phyloP scores from a whole-genome alignment of 2,888 invertebrate species.

The Diarsia mendica region DNA sequence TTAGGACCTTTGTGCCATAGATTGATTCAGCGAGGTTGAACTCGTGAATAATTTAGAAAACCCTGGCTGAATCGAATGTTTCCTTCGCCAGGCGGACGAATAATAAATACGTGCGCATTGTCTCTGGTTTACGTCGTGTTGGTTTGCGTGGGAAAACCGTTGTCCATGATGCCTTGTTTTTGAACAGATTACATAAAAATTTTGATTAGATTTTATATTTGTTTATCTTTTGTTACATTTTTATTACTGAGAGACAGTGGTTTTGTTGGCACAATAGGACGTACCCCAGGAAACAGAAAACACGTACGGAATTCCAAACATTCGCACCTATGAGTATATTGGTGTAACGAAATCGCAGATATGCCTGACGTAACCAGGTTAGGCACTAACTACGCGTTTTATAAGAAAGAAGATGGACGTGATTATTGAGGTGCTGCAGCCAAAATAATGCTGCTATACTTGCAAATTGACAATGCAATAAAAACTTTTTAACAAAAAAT shows the following conservation, averaged over 20 bases:
- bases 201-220: conserved; percentile 30
- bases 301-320: neutral
- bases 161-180: conserved; percentile 55
- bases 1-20: conserved; percentile 71
- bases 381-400: no score
- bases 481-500: no score
- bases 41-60: conserved; percentile 78
- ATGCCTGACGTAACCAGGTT: no score
- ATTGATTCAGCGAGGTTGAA: conserved; percentile 80
- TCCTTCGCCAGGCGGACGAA: conserved; percentile 74
- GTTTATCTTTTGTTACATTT: conserved; percentile 20
- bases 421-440: neutral
- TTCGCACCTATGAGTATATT: neutral
- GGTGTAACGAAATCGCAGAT: no score
- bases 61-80: conserved; percentile 69
- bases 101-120: conserved; percentile 75
- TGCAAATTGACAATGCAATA: no score
- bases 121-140: conserved; percentile 62
- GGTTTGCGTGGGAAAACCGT: conserved; percentile 60
- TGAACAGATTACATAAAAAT: conserved; percentile 13
- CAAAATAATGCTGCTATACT: no score
- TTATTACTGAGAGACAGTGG: neutral
- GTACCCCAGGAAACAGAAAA: neutral
- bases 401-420: no score
- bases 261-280: neutral